Percentiles rank a stretch among this genome's conserved stretches.
Conservation (phyloP, 2,113 vertebrate genomes). For the Clarias magur region DNA sequence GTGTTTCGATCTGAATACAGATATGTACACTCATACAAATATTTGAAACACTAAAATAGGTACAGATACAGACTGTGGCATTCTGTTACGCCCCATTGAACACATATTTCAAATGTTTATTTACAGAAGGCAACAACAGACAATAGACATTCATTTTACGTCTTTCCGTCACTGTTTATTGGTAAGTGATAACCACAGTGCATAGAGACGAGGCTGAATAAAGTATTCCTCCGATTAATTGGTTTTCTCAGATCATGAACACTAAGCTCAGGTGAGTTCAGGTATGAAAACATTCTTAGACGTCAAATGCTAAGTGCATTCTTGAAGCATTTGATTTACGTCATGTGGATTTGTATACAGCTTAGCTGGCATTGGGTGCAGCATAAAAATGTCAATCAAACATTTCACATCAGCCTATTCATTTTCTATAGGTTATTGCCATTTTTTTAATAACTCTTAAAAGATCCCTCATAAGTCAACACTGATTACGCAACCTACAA, state of each 20-base stretch:
- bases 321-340: neutral
- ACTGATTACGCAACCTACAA: neutral
- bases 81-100: neutral
- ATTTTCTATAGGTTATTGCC: neutral
- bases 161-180: neutral
- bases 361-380: neutral
- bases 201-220: neutral
- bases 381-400: constrained; percentile 4
- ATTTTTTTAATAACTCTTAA: neutral
- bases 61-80: neutral
- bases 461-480: neutral
- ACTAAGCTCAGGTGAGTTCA: neutral
- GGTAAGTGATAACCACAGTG: neutral
- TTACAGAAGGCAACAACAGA: neutral
- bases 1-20: neutral
- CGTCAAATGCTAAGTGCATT: neutral
- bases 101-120: neutral
- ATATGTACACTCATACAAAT: neutral
- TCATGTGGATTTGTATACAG: neutral
- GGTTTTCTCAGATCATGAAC: neutral
- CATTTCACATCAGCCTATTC: neutral
- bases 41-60: neutral
- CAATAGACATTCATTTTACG: neutral
- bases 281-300: neutral
- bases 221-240: neutral